phyloP scores from a whole-genome alignment of 2,113 vertebrate genomes.

The Archocentrus centrarchus region DNA sequence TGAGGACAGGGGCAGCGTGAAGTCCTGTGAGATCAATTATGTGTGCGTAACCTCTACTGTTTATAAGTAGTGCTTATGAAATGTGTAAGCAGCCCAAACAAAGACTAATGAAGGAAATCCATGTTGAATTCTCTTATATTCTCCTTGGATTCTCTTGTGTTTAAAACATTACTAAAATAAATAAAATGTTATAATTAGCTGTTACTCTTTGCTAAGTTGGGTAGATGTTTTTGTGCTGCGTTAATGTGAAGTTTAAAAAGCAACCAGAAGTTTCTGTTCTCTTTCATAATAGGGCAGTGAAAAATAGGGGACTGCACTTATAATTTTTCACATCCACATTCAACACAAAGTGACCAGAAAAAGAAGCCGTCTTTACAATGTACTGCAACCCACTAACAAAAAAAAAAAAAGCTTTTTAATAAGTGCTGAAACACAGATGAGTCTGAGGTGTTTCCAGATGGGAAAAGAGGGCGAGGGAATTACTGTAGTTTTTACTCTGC shows the following conservation, averaged over 20 bases:
- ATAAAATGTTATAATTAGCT: neutral
- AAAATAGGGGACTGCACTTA: neutral
- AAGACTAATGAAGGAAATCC: neutral
- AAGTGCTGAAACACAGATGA: neutral
- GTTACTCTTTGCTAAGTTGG: neutral
- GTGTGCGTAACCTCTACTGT: constrained; percentile 85
- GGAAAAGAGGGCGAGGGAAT: neutral
- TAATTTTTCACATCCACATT: neutral
- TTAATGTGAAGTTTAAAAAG: neutral
- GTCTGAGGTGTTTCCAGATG: neutral
- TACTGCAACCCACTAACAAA: neutral
- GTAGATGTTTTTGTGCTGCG: neutral
- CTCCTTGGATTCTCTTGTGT: neutral
- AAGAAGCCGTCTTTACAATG: neutral
- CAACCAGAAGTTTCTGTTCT: neutral
- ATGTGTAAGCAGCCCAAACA: neutral
- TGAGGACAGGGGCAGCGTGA: constrained; percentile 96
- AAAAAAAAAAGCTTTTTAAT: neutral
- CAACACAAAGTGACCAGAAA: neutral
- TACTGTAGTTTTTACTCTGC: no score
- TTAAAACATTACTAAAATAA: neutral
- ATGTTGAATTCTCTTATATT: neutral
- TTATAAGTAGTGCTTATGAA: neutral
- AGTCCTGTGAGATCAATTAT: constrained; percentile 95
- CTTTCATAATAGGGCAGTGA: neutral